Evolutionary conservation across 2,113 vertebrate genomes (phyloP), one percentile per base, ranked within the genome.

Genomic region (Scatophagus argus): DNA sequence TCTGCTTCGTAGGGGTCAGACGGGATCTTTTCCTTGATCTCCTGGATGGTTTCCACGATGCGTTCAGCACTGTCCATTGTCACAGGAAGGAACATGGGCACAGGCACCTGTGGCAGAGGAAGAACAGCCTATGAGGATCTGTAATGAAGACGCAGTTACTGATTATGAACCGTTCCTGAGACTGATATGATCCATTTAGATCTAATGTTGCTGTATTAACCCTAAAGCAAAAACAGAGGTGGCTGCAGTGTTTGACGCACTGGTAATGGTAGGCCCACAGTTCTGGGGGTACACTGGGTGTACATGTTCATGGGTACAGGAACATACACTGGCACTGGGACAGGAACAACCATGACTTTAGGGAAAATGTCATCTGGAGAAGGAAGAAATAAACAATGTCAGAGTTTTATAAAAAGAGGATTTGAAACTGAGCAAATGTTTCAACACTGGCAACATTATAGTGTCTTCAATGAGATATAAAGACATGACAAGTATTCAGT

Each of bases 241-340:
- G 43, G 13, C 8, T 25, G 63, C 7, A 27, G 38, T 21, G 59
- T 49, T 41, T 31, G 64, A 96, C 96, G 84, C 92, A 99, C 98
- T 27, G 98, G 98, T 63, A 99, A 34, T 5, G 98, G 98, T 86
- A 99, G 84, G 44, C 95, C 96, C 55, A 99, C 81, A 0, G 96
- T 94, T 73, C 94, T 93, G 29, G 98, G 98, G 1, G 96, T 92
- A 82, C 93, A 97, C 87, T 99, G 98, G 54, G 96, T 96, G 93
- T 97, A 99, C 90, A 99, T 96, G 88, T 95, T 95, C 95, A 99
- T 94, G 54, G 98, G 98, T 21, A 99, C 90, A 49, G 98, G 98
- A 75, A 99, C 83, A 81, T 95, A 99, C 61, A 99, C 94, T 3
- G 98, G 98, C 25, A 99, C 96, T 14, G 98, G 98, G 79, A 99